phyloP scores from a whole-genome alignment of 2,888 invertebrate species.

The Acanthopleura granulata region DNA sequence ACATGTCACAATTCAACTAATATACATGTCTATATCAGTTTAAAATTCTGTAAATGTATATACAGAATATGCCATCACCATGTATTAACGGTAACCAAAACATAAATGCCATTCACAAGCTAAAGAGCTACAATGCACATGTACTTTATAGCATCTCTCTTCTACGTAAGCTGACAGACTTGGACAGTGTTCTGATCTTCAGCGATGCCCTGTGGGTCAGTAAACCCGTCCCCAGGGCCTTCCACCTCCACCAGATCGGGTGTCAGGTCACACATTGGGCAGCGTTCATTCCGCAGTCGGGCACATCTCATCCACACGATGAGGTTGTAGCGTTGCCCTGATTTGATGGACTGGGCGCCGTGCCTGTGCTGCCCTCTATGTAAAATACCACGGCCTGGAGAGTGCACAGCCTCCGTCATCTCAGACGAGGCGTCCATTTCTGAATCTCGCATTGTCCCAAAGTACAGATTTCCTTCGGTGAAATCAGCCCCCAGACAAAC shows the following conservation, averaged over 20 bases:
- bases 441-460: slow-evolving; percentile 61
- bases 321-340: slow-evolving; percentile 68
- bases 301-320: slow-evolving; percentile 72
- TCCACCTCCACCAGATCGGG: slow-evolving; percentile 59
- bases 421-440: slow-evolving; percentile 13
- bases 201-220: slow-evolving; percentile 14
- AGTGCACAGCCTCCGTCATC: slow-evolving; percentile 47
- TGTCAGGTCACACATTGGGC: slow-evolving; percentile 69
- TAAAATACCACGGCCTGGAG: slow-evolving; percentile 59
- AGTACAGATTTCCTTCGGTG: slow-evolving; percentile 67
- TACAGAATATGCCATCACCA: no score
- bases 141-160: background rate
- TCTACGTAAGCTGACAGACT: background rate
- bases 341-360: slow-evolving; percentile 66
- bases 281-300: slow-evolving; percentile 63
- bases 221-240: slow-evolving; percentile 65
- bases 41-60: no score
- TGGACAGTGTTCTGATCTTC: background rate
- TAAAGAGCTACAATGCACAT: no score
- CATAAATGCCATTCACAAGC: no score
- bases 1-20: no score
- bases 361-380: slow-evolving; percentile 70
- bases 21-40: no score
- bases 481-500: slow-evolving; percentile 67
- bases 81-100: no score